Evolutionary conservation across 2,888 invertebrate species (phyloP).

Genomic region (Ecliptopera silaceata): DNA sequence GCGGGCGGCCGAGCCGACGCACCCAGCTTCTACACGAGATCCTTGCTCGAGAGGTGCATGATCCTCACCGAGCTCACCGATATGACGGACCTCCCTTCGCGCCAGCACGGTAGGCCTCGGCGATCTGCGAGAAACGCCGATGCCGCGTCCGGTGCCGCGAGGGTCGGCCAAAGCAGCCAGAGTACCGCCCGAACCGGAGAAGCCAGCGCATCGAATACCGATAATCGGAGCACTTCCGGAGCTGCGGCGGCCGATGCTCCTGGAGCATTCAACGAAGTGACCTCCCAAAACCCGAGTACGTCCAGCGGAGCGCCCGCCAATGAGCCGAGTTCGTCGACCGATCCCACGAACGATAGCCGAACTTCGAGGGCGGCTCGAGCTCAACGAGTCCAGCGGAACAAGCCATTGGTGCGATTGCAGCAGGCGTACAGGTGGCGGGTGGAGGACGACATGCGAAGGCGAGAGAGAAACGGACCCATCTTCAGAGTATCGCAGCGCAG

Average conservation of each 20-base stretch:
- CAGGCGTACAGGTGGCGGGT: conserved; percentile 64
- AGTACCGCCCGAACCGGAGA: background rate
- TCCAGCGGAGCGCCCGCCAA: background rate
- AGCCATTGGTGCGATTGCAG: conserved; percentile 47
- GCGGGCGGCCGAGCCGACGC: conserved; percentile 60
- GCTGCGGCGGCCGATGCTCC: conserved; percentile 3
- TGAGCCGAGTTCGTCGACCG: conserved; percentile 13
- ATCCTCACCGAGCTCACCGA: conserved; percentile 57
- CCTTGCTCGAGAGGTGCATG: conserved; percentile 72
- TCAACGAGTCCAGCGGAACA: conserved; percentile 7
- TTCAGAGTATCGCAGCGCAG: conserved; percentile 47
- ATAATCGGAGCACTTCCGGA: conserved; percentile 1
- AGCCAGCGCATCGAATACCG: conserved; percentile 7
- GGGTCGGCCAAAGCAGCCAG: background rate
- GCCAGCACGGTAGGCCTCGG: conserved; percentile 23
- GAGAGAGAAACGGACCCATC: conserved; percentile 56
- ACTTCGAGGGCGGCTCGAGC: conserved; percentile 15
- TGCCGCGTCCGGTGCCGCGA: no score
- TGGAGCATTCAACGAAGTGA: background rate
- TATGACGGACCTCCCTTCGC: conserved; percentile 58
- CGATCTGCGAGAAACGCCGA: conserved; percentile 7
- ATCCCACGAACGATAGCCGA: conserved; percentile 10
- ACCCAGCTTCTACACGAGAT: conserved; percentile 68
- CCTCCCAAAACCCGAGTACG: no score
- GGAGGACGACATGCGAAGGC: conserved; percentile 63